Conservation (phyloP, 2,797 vertebrate genomes). For the Enteromius mattozi region DNA sequence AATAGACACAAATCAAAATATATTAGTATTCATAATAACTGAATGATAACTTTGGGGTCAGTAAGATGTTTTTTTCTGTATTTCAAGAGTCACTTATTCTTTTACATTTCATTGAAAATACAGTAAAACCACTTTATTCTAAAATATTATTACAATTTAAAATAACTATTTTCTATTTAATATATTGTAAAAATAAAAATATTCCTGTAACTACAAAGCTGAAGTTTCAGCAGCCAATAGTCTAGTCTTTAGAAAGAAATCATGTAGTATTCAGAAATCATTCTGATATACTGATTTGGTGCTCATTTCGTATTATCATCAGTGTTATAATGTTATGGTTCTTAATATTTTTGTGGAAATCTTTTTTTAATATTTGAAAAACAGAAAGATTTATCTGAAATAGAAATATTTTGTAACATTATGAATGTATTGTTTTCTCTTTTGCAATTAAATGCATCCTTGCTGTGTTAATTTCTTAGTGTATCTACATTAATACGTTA, state of each 20-base stretch:
- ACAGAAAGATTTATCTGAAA: not conserved
- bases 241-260: not conserved
- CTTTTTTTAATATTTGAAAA: not conserved
- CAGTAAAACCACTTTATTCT: not conserved
- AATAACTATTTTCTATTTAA: not conserved
- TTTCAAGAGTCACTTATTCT: not conserved
- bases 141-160: not conserved
- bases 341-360: not conserved
- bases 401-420: not conserved
- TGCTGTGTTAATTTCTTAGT: not conserved
- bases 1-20: not conserved
- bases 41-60: not conserved
- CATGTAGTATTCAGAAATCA: not conserved
- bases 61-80: not conserved
- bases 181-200: not conserved
- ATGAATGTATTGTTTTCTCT: not conserved
- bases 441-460: not conserved
- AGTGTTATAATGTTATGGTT: not conserved
- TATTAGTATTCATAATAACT: not conserved
- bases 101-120: not conserved
- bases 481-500: not conserved
- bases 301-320: not conserved
- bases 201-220: not conserved
- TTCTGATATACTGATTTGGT: not conserved
- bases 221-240: not conserved